Base-by-base conservation (phyloP, 2,888 invertebrate genomes). In the Clivina fossor region DNA sequence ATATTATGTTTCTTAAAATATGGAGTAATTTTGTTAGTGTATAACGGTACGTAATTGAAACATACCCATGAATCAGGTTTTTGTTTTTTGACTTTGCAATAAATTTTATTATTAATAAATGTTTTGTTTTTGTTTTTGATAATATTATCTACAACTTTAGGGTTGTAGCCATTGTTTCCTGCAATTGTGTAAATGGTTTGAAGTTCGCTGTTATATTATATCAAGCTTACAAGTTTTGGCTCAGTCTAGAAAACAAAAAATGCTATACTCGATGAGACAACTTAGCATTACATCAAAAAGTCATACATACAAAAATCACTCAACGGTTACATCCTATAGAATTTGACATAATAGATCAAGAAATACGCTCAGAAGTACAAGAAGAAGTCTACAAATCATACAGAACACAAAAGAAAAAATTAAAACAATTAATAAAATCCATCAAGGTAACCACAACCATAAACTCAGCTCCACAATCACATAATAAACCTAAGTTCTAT, bases 141-240 rank as follows among this genome's bases (percentile, higher is more conserved):
- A 28, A 50, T 16, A 2, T 50, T 50, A 38, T 50, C 30, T 38
- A 50, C 40, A 15, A 50, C 40, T n/a, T 28, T 19, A 4, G 49
- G 24, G 11, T 50, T 50, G 19, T 50, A 40, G 9, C 9, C 49
- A 50, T 38, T 40, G 11, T 50, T 50, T 9, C n/a, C n/a, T 15
- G 49, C 49, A 18, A 50, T 50, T 8, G 38, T 19, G 28, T 30
- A 38, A 7, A 50, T 24, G 15, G 20, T 50, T 3, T 50, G 15
- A n/a, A 40, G 8, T 16, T 50, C 40, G 8, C 18, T 18, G 11
- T 50, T 19, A 18, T 18, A 50, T 16, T 50, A 28, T 16, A n/a
- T n/a, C n/a, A n/a, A n/a, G n/a, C n/a, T n/a, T n/a, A n/a, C n/a
- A n/a, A n/a, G n/a, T n/a, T n/a, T n/a, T n/a, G n/a, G n/a, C n/a